Percentiles rank a stretch among this genome's conserved stretches.
Conservation (phyloP, 30 jellyfish, hydroid and myxozoan genomes). For the Aurelia aurita complex sp. Pacific region DNA sequence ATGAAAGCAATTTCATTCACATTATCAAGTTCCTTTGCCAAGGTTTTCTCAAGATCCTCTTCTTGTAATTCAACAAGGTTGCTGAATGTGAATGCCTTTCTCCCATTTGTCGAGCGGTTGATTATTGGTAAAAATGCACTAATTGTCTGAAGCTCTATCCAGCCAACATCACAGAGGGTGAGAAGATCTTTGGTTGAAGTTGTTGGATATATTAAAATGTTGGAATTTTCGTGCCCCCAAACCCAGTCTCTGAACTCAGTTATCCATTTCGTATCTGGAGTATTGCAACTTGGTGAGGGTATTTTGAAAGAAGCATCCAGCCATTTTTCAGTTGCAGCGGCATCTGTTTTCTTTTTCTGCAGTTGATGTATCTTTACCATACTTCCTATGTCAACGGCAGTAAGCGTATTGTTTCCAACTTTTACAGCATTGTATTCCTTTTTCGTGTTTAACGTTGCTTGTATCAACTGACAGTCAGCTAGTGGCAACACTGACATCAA, state of each 20-base stretch:
- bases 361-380: constrained; percentile 17
- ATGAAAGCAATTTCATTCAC: no score
- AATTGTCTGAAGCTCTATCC: constrained; percentile 12
- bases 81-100: constrained; percentile 17
- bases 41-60: neutral
- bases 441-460: neutral
- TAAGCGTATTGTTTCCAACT: constrained; percentile 6
- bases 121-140: neutral
- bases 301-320: neutral
- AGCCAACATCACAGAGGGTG: constrained; percentile 37
- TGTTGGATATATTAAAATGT: neutral
- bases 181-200: constrained; percentile 13
- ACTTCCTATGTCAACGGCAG: neutral
- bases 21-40: neutral
- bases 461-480: constrained; percentile 17
- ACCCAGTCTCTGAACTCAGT: constrained; percentile 16
- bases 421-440: constrained; percentile 9
- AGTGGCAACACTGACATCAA: neutral
- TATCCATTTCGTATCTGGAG: constrained; percentile 1
- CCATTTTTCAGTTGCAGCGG: constrained; percentile 4
- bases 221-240: constrained; percentile 12
- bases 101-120: constrained; percentile 15
- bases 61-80: neutral
- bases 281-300: constrained; percentile 2
- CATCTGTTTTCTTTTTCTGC: constrained; percentile 18